These are phyloP conservation scores for Nerophis lumbriciformis DNA, from an alignment of 2,113 vertebrate genomes.

Conservation along the genomic window DNA sequence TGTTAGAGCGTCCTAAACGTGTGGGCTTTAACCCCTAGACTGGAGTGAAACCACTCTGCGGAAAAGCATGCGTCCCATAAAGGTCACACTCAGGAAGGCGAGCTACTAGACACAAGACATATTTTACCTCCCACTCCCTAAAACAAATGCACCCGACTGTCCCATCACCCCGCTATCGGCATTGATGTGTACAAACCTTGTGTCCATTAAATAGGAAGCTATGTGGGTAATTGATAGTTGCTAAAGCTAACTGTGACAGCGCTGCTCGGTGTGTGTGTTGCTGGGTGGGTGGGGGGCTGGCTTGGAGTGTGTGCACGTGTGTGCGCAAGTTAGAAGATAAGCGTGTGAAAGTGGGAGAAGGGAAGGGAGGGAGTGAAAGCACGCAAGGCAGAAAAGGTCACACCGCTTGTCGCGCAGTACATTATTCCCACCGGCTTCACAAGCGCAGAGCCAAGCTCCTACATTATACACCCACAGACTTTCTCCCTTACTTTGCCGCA, in stretches of 20 bases:
- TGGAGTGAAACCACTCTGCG: conserved; percentile 47
- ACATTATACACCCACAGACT: conserved; percentile 37
- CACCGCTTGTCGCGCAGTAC: conserved; percentile 59
- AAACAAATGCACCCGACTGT: conserved; percentile 32
- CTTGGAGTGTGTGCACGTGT: conserved; percentile 12
- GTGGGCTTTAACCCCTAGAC: conserved; percentile 39
- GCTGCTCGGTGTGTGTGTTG: conserved; percentile 38
- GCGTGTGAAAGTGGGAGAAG: conserved; percentile 34
- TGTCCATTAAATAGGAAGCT: conserved; percentile 47
- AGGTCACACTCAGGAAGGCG: conserved; percentile 55
- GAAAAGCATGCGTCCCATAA: conserved; percentile 39
- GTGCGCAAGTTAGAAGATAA: conserved; percentile 28
- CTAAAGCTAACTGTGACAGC: conserved; percentile 42
- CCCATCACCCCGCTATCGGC: conserved; percentile 26
- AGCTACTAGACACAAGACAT: conserved; percentile 34
- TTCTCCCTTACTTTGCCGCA: conserved; percentile 54
- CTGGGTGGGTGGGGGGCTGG: conserved; percentile 7
- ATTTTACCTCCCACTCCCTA: conserved; percentile 34
- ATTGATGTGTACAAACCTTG: conserved; percentile 39
- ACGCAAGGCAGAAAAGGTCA: conserved; percentile 61
- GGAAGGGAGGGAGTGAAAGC: conserved; percentile 30
- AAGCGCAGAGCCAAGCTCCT: conserved; percentile 53
- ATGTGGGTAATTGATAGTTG: conserved; percentile 47
- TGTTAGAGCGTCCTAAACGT: conserved; percentile 40
- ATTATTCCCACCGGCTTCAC: conserved; percentile 60